These are phyloP conservation scores for Acleris cristana DNA, from an alignment of 2,888 invertebrate species.

Conservation along the genomic window DNA sequence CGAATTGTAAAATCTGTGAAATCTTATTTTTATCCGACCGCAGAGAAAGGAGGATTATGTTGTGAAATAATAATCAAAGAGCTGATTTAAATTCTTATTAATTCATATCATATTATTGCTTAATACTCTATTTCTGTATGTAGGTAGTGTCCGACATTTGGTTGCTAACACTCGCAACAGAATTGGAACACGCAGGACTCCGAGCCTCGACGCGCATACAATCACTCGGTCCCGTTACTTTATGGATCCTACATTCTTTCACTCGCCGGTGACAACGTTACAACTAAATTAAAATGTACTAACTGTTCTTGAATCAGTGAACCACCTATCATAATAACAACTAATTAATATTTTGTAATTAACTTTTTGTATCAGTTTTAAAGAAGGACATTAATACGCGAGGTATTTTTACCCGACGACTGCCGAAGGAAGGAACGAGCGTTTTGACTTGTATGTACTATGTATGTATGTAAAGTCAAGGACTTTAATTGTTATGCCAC, in stretches of 20 bases:
- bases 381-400: too few relatives aligned
- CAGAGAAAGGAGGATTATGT: too few relatives aligned
- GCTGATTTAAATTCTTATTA: too few relatives aligned
- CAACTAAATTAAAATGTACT: background rate
- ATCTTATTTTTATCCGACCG: too few relatives aligned
- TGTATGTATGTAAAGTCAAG: too few relatives aligned
- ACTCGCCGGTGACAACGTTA: conserved; percentile 8
- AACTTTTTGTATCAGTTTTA: too few relatives aligned
- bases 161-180: background rate
- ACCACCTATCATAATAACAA: background rate
- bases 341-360: background rate
- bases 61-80: too few relatives aligned
- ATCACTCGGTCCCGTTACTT: conserved; percentile 31
- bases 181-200: conserved; percentile 24
- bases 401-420: too few relatives aligned
- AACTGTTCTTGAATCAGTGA: background rate
- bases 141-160: background rate
- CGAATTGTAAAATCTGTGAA: too few relatives aligned
- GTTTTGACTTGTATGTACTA: too few relatives aligned
- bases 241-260: conserved; percentile 32
- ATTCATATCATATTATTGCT: background rate
- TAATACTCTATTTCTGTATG: background rate
- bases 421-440: too few relatives aligned
- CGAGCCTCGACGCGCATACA: conserved; percentile 10
- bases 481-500: too few relatives aligned